phyloP scores from a whole-genome alignment of 2,113 vertebrate genomes.

The Diadophis punctatus region DNA sequence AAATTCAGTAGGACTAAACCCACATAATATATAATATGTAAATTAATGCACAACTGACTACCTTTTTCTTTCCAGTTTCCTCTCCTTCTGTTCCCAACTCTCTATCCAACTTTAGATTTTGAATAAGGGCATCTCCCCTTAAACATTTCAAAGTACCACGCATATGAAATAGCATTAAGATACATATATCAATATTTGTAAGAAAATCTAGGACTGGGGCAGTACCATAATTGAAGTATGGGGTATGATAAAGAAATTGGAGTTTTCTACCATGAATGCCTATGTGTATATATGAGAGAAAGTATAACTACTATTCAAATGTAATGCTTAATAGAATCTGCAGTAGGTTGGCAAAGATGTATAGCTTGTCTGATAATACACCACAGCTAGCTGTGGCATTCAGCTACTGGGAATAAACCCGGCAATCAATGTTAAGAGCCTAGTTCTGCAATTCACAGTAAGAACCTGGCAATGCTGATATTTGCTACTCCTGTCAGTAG shows the following conservation, averaged over 20 bases:
- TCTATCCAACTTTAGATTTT: background rate
- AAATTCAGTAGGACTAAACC: background rate
- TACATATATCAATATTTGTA: background rate
- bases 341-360: background rate
- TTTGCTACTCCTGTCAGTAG: constrained; percentile 1
- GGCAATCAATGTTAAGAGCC: constrained; percentile 21
- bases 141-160: background rate
- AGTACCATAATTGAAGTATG: background rate
- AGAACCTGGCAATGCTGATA: constrained; percentile 22
- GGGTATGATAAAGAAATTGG: background rate
- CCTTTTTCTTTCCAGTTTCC: background rate
- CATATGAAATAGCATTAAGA: background rate
- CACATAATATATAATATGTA: background rate
- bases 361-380: background rate
- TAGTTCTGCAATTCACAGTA: constrained; percentile 26
- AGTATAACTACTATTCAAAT: background rate
- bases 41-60: background rate
- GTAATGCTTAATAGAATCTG: background rate
- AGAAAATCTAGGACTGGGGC: background rate
- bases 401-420: constrained; percentile 1
- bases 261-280: background rate
- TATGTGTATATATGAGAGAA: background rate
- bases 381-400: background rate
- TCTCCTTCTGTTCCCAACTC: background rate
- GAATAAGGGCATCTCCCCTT: background rate